These are phyloP conservation scores for Mesoligia furuncula DNA, from an alignment of 2,888 invertebrate species.

Conservation along the genomic window DNA sequence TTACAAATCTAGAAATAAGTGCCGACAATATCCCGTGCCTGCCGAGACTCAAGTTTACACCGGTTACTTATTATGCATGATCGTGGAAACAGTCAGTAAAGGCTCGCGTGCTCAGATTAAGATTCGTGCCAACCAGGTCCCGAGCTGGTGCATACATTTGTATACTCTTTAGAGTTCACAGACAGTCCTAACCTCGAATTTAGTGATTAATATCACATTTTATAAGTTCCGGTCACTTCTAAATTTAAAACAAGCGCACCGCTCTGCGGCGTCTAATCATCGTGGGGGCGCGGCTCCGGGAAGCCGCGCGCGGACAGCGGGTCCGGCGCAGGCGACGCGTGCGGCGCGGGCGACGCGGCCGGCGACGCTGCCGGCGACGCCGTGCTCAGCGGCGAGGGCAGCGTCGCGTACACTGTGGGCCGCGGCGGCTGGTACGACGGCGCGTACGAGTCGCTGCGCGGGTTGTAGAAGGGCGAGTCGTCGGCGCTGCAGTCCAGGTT, in stretches of 20 bases:
- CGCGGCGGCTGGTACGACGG: slow-evolving; percentile 88
- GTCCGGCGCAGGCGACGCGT: slow-evolving; percentile 76
- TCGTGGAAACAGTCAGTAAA: slow-evolving; percentile 69
- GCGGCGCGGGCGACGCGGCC: slow-evolving; percentile 83
- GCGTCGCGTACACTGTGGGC: slow-evolving; percentile 88
- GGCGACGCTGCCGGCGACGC: slow-evolving; percentile 85
- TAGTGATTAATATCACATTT: slow-evolving; percentile 64
- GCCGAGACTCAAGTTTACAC: slow-evolving; percentile 66
- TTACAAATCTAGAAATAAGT: slow-evolving; percentile 75
- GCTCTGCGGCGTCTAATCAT: slow-evolving; percentile 74
- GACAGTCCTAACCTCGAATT: slow-evolving; percentile 60
- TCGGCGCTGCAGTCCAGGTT: slow-evolving; percentile 85
- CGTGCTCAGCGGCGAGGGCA: slow-evolving; percentile 85
- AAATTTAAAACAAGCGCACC: slow-evolving; percentile 55
- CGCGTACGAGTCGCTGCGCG: slow-evolving; percentile 88
- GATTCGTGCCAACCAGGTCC: slow-evolving; percentile 72
- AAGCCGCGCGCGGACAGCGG: slow-evolving; percentile 78
- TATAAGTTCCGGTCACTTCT: slow-evolving; percentile 59
- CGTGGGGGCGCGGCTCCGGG: slow-evolving; percentile 75
- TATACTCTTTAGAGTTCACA: slow-evolving; percentile 66
- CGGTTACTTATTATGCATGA: slow-evolving; percentile 72
- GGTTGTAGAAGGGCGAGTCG: slow-evolving; percentile 89
- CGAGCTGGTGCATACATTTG: slow-evolving; percentile 70
- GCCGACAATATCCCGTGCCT: slow-evolving; percentile 68
- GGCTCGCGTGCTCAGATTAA: slow-evolving; percentile 64